Conservation (phyloP, 2,113 vertebrate genomes). For the Nycticorax nycticorax region DNA sequence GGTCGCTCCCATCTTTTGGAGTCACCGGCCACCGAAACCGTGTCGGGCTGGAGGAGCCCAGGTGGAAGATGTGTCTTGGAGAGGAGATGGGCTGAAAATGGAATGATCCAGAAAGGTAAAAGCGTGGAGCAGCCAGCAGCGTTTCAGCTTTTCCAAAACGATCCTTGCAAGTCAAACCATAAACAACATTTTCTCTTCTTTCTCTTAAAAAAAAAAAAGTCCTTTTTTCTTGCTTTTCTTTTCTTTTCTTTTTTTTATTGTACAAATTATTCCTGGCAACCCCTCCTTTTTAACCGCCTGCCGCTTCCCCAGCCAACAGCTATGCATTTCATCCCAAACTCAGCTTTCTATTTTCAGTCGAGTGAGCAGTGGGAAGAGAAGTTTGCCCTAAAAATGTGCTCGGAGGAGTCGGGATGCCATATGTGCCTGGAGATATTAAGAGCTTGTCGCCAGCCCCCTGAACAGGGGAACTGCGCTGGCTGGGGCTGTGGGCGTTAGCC, state of each 20-base stretch:
- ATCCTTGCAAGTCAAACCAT: background rate
- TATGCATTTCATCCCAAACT: conserved; percentile 74
- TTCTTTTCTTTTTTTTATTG: background rate
- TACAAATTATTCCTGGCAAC: conserved; percentile 74
- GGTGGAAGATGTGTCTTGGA: background rate
- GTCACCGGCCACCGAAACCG: background rate
- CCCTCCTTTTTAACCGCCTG: conserved; percentile 73
- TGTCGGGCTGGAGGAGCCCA: background rate
- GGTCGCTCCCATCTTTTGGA: background rate
- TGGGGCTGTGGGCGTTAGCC: background rate
- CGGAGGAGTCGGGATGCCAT: conserved; percentile 67
- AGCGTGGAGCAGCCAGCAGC: background rate
- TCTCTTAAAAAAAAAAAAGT: background rate
- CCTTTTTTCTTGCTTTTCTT: background rate
- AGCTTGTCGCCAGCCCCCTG: conserved; percentile 38
- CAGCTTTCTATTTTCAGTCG: conserved; percentile 76
- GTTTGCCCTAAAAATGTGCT: conserved; percentile 78
- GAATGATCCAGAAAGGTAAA: background rate
- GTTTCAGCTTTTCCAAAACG: background rate
- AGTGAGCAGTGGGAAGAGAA: conserved; percentile 68
- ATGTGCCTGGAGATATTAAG: conserved; percentile 37
- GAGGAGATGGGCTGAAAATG: background rate
- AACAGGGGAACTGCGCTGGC: conserved; percentile 11
- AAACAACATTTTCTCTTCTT: background rate
- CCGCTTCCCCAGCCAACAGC: conserved; percentile 75